Percentiles rank a stretch among this genome's conserved stretches.
These are phyloP conservation scores for Hoplodrina ambigua DNA, from an alignment of 2,888 invertebrate species.

Conservation along the genomic window DNA sequence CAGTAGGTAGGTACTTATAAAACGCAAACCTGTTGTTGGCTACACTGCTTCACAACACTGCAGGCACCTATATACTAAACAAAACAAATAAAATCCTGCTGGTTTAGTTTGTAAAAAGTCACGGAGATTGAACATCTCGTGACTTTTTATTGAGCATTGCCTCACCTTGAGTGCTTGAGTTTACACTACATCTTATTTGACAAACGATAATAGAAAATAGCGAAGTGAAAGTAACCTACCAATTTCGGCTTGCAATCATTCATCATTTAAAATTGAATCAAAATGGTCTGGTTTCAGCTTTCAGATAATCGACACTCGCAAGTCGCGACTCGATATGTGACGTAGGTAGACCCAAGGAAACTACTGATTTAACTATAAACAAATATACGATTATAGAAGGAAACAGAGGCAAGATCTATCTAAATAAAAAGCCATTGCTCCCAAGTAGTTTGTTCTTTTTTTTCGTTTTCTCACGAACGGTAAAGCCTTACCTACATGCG, in stretches of 20 bases:
- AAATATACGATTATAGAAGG: conserved; percentile 15
- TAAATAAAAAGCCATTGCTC: conserved; percentile 47
- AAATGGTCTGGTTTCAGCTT: neutral
- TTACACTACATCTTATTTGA: conserved; percentile 3
- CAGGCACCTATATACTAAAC: conserved; percentile 13
- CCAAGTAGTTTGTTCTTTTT: conserved; percentile 54
- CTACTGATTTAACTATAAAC: too few species aligned
- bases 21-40: conserved; percentile 47
- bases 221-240: conserved; percentile 11
- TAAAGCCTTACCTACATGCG: conserved; percentile 26
- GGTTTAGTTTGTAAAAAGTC: conserved; percentile 17
- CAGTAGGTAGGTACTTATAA: conserved; percentile 7
- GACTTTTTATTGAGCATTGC: conserved; percentile 35
- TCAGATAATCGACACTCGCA: neutral
- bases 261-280: neutral
- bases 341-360: too few species aligned
- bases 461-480: conserved; percentile 54
- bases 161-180: conserved; percentile 42
- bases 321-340: too few species aligned
- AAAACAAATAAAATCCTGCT: conserved; percentile 19
- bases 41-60: conserved; percentile 12
- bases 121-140: conserved; percentile 11
- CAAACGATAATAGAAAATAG: conserved; percentile 15
- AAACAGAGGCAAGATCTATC: conserved; percentile 13
- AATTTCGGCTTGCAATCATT: neutral